Evolutionary conservation across 1,140 invertebrate genomes (phyloP).

Genomic region (Drosophila biarmipes): DNA sequence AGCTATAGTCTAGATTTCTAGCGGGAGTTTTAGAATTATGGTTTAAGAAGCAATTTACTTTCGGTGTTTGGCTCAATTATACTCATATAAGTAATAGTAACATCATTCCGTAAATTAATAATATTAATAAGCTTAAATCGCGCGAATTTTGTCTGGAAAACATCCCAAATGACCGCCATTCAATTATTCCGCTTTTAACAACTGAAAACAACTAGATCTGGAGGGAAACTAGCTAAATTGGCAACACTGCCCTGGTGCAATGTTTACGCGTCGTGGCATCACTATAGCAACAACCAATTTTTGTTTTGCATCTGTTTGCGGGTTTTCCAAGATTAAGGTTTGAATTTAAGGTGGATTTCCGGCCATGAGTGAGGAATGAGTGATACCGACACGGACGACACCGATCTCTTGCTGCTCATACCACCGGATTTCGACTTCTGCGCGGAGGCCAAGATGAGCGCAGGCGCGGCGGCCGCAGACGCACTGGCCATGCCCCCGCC

Average conservation of each 20-base stretch:
- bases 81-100: too few species aligned
- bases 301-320: conserved; percentile 31
- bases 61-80: too few species aligned
- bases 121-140: too few species aligned
- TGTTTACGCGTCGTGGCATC: conserved; percentile 39
- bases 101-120: too few species aligned
- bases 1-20: too few species aligned
- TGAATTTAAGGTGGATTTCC: background rate
- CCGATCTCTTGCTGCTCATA: conserved; percentile 90
- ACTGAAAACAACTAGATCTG: too few species aligned
- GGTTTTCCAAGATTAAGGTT: background rate
- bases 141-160: too few species aligned
- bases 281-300: conserved; percentile 29
- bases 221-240: too few species aligned
- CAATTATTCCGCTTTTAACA: too few species aligned
- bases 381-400: conserved; percentile 91
- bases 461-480: conserved; percentile 35
- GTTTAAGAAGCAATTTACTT: too few species aligned
- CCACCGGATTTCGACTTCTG: conserved; percentile 90
- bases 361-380: conserved; percentile 87
- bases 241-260: background rate
- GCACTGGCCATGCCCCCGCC: conserved; percentile 64
- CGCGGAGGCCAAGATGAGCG: conserved; percentile 78
- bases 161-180: too few species aligned
- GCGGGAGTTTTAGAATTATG: too few species aligned